These are phyloP conservation scores for Saimiri boliviensis DNA, from an alignment of 2,113 vertebrate species.

Conservation along the genomic window DNA sequence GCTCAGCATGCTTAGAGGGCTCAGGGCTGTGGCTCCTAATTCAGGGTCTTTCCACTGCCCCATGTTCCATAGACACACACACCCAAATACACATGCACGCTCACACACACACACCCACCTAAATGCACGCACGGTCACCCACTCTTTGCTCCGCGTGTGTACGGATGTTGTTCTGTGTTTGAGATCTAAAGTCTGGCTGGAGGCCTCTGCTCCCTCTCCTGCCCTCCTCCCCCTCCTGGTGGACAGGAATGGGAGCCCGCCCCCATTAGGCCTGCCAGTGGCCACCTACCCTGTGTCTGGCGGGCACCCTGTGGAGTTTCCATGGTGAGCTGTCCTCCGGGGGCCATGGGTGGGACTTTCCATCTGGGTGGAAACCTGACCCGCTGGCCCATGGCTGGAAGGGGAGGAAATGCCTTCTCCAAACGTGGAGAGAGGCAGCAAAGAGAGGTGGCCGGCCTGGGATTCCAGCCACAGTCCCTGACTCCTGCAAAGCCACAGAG, in stretches of 20 bases:
- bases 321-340: conserved; percentile 45
- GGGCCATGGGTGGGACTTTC: conserved; percentile 60
- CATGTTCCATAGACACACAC: rapidly evolving
- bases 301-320: conserved; percentile 19
- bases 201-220: not conserved
- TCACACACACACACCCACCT: not conserved
- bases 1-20: not conserved
- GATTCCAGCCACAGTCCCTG: not conserved
- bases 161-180: not conserved
- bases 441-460: not conserved
- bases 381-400: not conserved
- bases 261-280: not conserved
- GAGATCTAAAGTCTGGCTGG: not conserved
- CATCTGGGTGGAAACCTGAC: conserved; percentile 67
- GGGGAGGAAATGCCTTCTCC: conserved; percentile 68
- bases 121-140: rapidly evolving
- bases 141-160: not conserved
- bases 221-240: not conserved
- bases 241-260: not conserved
- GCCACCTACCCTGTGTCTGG: not conserved
- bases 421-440: conserved; percentile 9
- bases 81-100: not conserved
- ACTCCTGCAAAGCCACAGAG: not conserved
- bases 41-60: not conserved
- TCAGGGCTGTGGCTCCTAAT: not conserved